phyloP scores from a whole-genome alignment of 2,888 invertebrate species.

The Empis stercorea region DNA sequence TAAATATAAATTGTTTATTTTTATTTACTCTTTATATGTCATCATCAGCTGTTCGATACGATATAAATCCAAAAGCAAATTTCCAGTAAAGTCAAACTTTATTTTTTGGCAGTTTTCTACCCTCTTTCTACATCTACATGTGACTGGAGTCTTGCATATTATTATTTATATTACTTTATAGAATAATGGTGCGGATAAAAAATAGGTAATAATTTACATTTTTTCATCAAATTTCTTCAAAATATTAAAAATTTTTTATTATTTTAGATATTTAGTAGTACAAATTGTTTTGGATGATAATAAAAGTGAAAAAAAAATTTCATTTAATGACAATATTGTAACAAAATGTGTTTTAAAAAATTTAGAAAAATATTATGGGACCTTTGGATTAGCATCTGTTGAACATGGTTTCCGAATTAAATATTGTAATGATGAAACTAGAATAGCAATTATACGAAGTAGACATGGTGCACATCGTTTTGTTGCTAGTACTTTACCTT shows the following conservation, averaged over 20 bases:
- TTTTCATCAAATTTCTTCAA: background rate
- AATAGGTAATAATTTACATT: constrained; percentile 40
- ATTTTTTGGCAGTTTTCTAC: too few relatives aligned
- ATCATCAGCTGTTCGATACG: too few relatives aligned
- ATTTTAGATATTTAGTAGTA: constrained; percentile 51
- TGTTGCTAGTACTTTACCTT: constrained; percentile 53
- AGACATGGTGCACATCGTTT: constrained; percentile 65
- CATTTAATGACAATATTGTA: constrained; percentile 37
- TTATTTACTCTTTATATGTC: too few relatives aligned
- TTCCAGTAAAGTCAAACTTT: too few relatives aligned
- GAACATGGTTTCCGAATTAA: constrained; percentile 60
- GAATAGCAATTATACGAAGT: constrained; percentile 57
- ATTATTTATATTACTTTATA: background rate
- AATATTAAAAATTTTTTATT: background rate
- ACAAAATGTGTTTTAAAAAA: constrained; percentile 40
- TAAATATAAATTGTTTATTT: too few relatives aligned
- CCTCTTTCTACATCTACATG: too few relatives aligned
- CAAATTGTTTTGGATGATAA: constrained; percentile 43
- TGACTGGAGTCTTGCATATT: too few relatives aligned
- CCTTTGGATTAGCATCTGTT: constrained; percentile 59
- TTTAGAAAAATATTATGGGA: constrained; percentile 59
- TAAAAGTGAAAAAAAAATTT: constrained; percentile 27
- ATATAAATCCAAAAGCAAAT: too few relatives aligned
- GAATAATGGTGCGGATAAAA: constrained; percentile 52
- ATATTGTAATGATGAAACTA: constrained; percentile 65